A percentile compares a stretch with the other conserved stretches of the same genome.
phyloP scores from a whole-genome alignment of 2,888 invertebrate genomes.

The Tricholauxania praeusta region DNA sequence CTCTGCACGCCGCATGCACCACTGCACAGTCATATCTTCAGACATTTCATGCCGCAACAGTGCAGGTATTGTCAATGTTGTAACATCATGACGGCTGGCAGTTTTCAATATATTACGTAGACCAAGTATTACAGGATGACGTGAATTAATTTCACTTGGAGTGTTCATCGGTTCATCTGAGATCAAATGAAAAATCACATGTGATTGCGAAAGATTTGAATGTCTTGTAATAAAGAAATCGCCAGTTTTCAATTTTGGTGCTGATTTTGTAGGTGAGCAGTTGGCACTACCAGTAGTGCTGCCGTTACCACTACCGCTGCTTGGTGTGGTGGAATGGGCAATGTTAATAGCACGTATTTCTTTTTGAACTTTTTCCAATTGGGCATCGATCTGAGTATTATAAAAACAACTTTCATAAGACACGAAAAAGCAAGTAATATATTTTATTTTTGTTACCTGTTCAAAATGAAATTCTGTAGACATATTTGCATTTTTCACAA shows the following conservation, averaged over 20 bases:
- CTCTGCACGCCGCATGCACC: conserved; percentile 97
- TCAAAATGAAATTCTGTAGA: conserved; percentile 96
- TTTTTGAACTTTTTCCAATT: conserved; percentile 79
- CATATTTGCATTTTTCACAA: conserved; percentile 67
- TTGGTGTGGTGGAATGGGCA: conserved; percentile 51
- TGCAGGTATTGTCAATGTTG: conserved; percentile 92
- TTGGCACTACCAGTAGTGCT: conserved; percentile 51
- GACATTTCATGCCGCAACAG: conserved; percentile 93
- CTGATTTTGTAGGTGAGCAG: conserved; percentile 66
- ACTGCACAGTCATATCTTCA: conserved; percentile 96
- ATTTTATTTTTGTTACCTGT: conserved; percentile 51
- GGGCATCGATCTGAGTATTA: conserved; percentile 78
- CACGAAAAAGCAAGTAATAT: not conserved
- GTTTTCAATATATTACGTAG: conserved; percentile 94
- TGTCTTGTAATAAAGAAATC: conserved; percentile 90
- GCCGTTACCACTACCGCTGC: conserved; percentile 45
- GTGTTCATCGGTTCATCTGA: conserved; percentile 80
- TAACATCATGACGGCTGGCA: conserved; percentile 95
- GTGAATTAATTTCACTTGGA: conserved; percentile 90
- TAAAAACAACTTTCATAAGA: not conserved
- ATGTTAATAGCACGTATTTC: conserved; percentile 69
- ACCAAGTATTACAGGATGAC: conserved; percentile 95
- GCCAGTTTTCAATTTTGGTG: conserved; percentile 78
- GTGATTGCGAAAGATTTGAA: conserved; percentile 94
- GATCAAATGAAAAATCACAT: conserved; percentile 96